A percentile compares a stretch with the other conserved stretches of the same genome.
Evolutionary conservation across 2,888 invertebrate genomes (phyloP).

Genomic region (Ecdyonurus torrentis): DNA sequence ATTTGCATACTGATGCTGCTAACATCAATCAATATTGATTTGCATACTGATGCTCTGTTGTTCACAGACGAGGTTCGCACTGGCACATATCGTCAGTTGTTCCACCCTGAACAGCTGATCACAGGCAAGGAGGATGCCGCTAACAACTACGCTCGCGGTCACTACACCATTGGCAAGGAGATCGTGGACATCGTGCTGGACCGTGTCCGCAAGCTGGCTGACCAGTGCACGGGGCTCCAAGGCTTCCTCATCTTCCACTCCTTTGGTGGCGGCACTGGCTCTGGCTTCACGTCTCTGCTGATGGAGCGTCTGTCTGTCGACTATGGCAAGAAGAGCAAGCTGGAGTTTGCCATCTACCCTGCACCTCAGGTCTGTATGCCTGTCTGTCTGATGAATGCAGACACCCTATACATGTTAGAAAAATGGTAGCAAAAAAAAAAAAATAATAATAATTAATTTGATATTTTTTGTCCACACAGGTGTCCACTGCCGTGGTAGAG

Average conservation of each 20-base stretch:
- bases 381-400: no score
- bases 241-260: slow-evolving; percentile 95
- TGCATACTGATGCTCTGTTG: slow-evolving; percentile 9
- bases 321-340: slow-evolving; percentile 93
- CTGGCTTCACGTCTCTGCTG: slow-evolving; percentile 89
- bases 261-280: slow-evolving; percentile 86
- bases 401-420: no score
- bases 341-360: no score
- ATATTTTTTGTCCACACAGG: no score
- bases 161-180: slow-evolving; percentile 94
- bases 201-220: no score
- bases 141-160: slow-evolving; percentile 94
- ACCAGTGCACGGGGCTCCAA: slow-evolving; percentile 81
- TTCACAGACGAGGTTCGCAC: slow-evolving; percentile 68
- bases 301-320: slow-evolving; percentile 94
- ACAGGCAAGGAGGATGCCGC: slow-evolving; percentile 98
- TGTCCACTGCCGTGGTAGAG: slow-evolving; percentile 84
- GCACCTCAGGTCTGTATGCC: slow-evolving; percentile 45
- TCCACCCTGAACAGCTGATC: no score
- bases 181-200: no score
- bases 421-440: no score
- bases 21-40: no score
- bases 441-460: neutral
- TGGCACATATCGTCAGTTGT: no score
- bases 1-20: neutral